phyloP scores from a whole-genome alignment of 2,797 vertebrate genomes.

The Acanthurus lineatus region DNA sequence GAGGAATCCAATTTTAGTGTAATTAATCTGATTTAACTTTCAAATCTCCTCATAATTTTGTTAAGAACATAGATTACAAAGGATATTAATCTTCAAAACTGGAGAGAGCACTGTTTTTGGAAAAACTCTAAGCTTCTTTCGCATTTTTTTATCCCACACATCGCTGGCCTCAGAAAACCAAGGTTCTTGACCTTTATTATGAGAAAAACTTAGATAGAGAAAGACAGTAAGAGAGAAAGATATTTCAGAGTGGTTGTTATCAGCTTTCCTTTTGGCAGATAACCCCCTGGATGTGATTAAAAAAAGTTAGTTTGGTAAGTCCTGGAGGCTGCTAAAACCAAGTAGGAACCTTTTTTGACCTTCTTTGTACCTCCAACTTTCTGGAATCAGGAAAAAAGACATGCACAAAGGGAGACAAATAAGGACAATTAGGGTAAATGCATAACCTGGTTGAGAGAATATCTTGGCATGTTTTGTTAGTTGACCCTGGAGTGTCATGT shows the following conservation, averaged over 20 bases:
- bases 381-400: constrained; percentile 17
- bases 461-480: constrained; percentile 10
- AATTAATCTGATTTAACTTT: not conserved
- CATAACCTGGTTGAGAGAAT: no score
- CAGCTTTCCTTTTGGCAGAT: constrained; percentile 16
- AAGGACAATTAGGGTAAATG: no score
- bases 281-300: not conserved
- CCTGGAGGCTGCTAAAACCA: constrained; percentile 13
- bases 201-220: not conserved
- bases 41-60: no score
- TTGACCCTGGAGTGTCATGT: not conserved
- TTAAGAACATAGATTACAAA: no score
- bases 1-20: not conserved
- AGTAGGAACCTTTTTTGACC: not conserved
- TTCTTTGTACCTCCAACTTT: not conserved
- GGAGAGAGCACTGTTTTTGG: no score
- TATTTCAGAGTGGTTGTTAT: constrained; percentile 24
- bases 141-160: no score
- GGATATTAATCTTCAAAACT: no score
- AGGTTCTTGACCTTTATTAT: no score
- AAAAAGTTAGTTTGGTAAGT: constrained; percentile 17
- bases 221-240: not conserved
- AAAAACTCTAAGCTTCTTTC: no score
- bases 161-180: no score
- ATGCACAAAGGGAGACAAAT: not conserved